phyloP scores from a whole-genome alignment of 2,113 vertebrate species.

The Ailuropoda melanoleuca region DNA sequence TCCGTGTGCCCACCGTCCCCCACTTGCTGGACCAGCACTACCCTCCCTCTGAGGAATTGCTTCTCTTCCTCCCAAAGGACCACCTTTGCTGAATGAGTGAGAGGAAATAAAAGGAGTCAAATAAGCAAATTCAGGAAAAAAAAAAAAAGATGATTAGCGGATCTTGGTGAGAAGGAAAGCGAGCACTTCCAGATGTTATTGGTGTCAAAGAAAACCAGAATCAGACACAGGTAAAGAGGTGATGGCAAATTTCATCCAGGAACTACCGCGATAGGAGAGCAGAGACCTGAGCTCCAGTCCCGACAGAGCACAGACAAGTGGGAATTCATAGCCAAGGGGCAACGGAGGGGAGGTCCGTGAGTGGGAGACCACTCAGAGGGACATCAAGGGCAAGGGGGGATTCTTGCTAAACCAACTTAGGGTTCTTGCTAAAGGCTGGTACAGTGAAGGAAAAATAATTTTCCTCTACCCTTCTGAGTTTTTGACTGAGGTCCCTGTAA shows the following conservation, averaged over 20 bases:
- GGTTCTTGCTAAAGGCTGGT: not conserved
- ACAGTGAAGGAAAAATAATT: not conserved
- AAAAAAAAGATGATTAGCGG: not conserved
- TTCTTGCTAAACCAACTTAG: not conserved
- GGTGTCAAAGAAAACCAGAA: not conserved
- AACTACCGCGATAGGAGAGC: not conserved
- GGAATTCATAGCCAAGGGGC: not conserved
- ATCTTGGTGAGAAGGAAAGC: not conserved
- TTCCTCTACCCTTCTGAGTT: not conserved
- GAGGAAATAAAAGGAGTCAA: not conserved
- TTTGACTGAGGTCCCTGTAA: not conserved
- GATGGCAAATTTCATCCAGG: not conserved
- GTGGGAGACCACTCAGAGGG: not conserved
- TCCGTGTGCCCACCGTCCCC: not conserved
- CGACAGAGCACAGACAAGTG: not conserved
- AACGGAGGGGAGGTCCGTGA: not conserved
- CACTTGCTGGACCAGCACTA: not conserved
- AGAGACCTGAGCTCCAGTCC: not conserved
- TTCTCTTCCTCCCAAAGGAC: not conserved
- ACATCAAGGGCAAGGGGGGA: not conserved
- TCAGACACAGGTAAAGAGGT: no score
- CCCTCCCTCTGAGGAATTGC: not conserved
- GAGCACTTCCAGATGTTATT: not conserved
- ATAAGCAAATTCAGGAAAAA: not conserved
- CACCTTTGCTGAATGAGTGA: not conserved